phyloP scores from a whole-genome alignment of 2,113 vertebrate species.

The Hirundichthys speculiger region DNA sequence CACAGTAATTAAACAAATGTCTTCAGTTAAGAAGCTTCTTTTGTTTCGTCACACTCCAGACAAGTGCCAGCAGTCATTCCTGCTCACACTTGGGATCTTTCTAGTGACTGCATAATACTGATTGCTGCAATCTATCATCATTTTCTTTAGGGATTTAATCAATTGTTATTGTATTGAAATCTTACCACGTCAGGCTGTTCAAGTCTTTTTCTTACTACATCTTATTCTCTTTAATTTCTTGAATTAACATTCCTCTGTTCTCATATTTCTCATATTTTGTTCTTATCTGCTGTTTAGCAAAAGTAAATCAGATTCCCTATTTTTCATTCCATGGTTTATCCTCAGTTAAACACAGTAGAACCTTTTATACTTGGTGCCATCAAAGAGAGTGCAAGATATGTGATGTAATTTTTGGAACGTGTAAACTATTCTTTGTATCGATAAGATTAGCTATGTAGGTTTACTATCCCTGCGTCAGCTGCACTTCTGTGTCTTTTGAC shows the following conservation, averaged over 20 bases:
- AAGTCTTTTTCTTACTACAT: conserved; percentile 10
- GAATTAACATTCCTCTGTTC: neutral
- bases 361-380: conserved; percentile 1
- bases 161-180: no score
- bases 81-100: no score
- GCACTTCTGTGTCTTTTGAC: conserved; percentile 15
- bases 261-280: conserved; percentile 43
- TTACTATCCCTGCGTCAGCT: conserved; percentile 22
- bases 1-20: no score
- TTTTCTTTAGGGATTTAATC: no score
- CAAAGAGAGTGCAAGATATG: conserved; percentile 33
- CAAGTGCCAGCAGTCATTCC: no score
- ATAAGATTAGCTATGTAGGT: neutral
- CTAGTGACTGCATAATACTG: no score
- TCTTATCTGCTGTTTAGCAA: conserved; percentile 24
- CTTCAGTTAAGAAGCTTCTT: no score
- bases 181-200: conserved; percentile 1
- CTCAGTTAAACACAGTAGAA: no score
- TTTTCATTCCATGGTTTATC: no score
- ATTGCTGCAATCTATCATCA: no score
- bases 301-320: conserved; percentile 26
- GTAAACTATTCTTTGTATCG: conserved; percentile 1
- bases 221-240: conserved; percentile 33
- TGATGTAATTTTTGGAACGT: conserved; percentile 6
- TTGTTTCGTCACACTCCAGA: no score